Evolutionary conservation across 2,113 vertebrate species (phyloP).

Genomic region (Sitta europaea): DNA sequence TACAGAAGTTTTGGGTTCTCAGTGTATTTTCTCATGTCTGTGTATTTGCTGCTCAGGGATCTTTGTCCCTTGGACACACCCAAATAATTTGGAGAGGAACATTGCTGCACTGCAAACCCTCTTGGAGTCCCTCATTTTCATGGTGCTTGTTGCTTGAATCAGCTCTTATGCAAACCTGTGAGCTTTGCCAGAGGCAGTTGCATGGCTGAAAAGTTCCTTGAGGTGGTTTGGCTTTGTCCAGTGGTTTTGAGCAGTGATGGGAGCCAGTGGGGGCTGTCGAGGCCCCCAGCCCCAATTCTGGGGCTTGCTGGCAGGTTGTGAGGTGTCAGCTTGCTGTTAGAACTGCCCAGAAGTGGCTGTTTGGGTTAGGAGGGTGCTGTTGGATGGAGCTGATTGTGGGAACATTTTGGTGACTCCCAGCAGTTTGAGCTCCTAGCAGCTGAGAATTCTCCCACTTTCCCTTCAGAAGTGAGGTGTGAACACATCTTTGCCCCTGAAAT

Average conservation of each 20-base stretch:
- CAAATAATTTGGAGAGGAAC: not conserved
- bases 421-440: not conserved
- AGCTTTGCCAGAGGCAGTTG: not conserved
- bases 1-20: not conserved
- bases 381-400: accelerated
- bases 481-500: accelerated
- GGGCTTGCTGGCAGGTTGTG: not conserved
- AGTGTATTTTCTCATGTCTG: not conserved
- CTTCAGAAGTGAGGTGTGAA: not conserved
- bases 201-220: not conserved
- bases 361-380: accelerated
- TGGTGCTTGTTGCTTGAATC: not conserved
- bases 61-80: not conserved
- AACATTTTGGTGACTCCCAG: not conserved
- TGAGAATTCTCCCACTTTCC: not conserved
- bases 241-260: not conserved
- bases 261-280: not conserved
- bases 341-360: not conserved
- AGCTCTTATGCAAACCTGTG: not conserved
- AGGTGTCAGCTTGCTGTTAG: accelerated
- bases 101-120: not conserved
- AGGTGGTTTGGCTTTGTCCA: not conserved
- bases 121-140: not conserved
- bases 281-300: not conserved
- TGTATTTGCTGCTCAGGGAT: not conserved